These are phyloP conservation scores for Phlogophora meticulosa DNA, from an alignment of 2,888 invertebrate genomes.

Conservation along the genomic window DNA sequence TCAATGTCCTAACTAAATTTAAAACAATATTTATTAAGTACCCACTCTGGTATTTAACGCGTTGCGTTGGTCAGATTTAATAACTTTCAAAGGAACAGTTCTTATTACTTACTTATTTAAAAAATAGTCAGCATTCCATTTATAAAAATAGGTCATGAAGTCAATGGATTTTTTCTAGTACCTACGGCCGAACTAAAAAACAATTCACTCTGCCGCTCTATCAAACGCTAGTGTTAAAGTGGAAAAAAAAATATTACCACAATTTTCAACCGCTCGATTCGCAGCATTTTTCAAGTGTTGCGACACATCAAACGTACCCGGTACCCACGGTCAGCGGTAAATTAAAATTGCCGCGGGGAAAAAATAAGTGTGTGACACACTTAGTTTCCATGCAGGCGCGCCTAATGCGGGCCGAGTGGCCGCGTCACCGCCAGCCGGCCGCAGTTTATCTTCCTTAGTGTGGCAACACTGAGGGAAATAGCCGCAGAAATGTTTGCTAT, in stretches of 20 bases:
- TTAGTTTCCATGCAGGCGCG: constrained; percentile 85
- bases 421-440: constrained; percentile 86
- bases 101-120: background rate
- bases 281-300: constrained; percentile 78
- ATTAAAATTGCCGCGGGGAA: constrained; percentile 89
- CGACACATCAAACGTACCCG: constrained; percentile 84
- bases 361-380: constrained; percentile 88
- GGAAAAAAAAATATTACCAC: constrained; percentile 57
- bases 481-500: constrained; percentile 86
- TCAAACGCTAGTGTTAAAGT: constrained; percentile 25
- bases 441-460: constrained; percentile 89
- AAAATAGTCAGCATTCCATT: background rate
- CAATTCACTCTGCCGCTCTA: constrained; percentile 20
- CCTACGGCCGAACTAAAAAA: background rate
- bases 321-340: constrained; percentile 86
- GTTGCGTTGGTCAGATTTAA: no score
- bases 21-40: background rate
- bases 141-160: constrained; percentile 31
- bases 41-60: no score
- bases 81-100: no score
- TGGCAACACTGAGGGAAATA: constrained; percentile 85
- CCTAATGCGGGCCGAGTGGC: constrained; percentile 88
- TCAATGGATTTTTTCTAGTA: constrained; percentile 23
- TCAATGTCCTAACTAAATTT: background rate
- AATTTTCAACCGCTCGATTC: constrained; percentile 70